phyloP scores from a whole-genome alignment of 2,888 invertebrate genomes.

The Eupithecia centaureata region DNA sequence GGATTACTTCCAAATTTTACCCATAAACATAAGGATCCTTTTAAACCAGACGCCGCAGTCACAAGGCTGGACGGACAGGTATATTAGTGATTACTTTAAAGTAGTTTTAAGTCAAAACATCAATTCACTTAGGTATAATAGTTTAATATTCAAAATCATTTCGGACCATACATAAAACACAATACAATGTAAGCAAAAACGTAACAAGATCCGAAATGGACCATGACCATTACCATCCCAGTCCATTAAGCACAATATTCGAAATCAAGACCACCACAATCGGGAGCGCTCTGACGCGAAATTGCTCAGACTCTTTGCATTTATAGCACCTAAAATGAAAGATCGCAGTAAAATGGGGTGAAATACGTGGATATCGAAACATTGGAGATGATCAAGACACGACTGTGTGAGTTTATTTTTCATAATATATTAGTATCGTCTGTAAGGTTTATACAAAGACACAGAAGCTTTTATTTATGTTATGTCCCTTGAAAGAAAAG shows the following conservation, averaged over 20 bases:
- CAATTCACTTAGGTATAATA: no score
- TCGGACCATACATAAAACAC: neutral
- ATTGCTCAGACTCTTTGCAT: constrained; percentile 69
- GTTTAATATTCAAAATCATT: no score
- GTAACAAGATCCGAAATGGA: constrained; percentile 23
- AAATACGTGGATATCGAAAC: constrained; percentile 16
- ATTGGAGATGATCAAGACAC: neutral
- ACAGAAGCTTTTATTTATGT: no score
- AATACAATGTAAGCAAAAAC: constrained; percentile 1
- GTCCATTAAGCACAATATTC: constrained; percentile 48
- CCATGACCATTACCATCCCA: constrained; percentile 23
- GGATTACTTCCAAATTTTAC: no score
- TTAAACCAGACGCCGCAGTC: no score
- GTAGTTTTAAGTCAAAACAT: no score
- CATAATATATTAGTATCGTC: neutral
- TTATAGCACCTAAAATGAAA: constrained; percentile 72
- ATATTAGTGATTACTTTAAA: no score
- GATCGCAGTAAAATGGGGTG: constrained; percentile 61
- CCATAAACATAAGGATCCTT: no score
- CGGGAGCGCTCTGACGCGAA: constrained; percentile 54
- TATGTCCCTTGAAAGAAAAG: no score
- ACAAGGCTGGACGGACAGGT: no score
- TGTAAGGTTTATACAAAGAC: no score
- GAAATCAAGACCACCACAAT: constrained; percentile 52
- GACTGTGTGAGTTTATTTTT: no score